A percentile compares a stretch with the other conserved stretches of the same genome.
phyloP scores from a whole-genome alignment of 2,113 vertebrate genomes.

The Herpailurus yagouaroundi region DNA sequence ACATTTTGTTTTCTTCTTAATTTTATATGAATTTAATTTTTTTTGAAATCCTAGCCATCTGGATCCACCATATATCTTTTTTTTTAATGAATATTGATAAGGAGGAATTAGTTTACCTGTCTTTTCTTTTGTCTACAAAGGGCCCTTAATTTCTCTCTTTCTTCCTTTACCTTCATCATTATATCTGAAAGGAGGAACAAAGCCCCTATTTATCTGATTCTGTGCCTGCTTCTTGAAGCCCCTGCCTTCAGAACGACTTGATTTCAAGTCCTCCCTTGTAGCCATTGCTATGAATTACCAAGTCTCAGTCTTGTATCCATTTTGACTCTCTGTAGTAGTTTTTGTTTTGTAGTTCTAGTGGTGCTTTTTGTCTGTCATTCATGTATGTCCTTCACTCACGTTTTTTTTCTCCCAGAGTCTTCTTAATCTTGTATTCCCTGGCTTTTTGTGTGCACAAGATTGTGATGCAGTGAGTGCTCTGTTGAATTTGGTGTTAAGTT shows the following conservation, averaged over 20 bases:
- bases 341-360: not conserved
- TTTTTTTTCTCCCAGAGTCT: not conserved
- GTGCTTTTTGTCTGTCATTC: not conserved
- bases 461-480: not conserved
- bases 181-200: not conserved
- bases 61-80: not conserved
- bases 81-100: not conserved
- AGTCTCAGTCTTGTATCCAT: not conserved
- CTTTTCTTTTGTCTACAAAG: not conserved
- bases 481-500: not conserved
- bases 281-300: not conserved
- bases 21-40: not conserved
- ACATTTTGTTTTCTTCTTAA: not conserved
- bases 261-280: not conserved
- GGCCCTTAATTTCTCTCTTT: not conserved
- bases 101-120: not conserved
- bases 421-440: not conserved
- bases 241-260: not conserved
- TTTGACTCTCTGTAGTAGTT: not conserved
- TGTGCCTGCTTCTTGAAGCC: not conserved
- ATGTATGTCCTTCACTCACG: not conserved
- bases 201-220: not conserved
- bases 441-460: not conserved
- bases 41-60: not conserved
- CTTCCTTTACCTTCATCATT: not conserved